Evolutionary conservation across 1,140 invertebrate species (phyloP), one percentile per base, ranked within the genome.

Genomic region (Aradophagus sp.): DNA sequence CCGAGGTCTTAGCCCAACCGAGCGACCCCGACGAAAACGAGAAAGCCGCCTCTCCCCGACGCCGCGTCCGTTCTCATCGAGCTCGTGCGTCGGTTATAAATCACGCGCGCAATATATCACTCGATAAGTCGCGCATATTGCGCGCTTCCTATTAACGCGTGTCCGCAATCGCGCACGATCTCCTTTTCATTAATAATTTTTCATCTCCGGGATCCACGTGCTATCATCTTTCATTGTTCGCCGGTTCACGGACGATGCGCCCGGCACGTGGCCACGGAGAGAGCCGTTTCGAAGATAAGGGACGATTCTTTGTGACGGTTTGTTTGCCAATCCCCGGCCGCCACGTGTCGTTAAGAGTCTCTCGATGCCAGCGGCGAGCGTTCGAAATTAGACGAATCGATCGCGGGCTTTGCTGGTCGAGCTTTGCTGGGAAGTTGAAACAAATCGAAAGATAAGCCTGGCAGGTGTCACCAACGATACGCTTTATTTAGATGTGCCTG

Each of bases 151-250:
- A 53, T 63, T 63, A 63, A 39, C 48, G 39, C 59, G 48, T 47
- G 59, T 63, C 39, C 36, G 48, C 32, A 53, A 63, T 53, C 61
- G 50, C 35, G 42, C 50, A 50, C 61, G 50, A 66, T 56, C 61
- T 55, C 26, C 36, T 34, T 42, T 55, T 66, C 61, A 56, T 66
- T 66, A 48, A 66, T 56, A 48, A 66, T 66, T 56, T n/a, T 66
- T 66, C 52, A 35, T 66, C 56, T 48, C 42, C 19, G 34, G 15
- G 34, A 48, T 66, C 50, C 23, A 16, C 20, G 26, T 17, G 41
- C 32, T 56, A 66, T 66, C 61, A 53, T 55, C 41, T 39, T 47
- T 12, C 31, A 47, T 56, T 56, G 61, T 66, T 65, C 41, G 26
- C 19, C 32, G n/a, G 13, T 45, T 41, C 39, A 35, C 14, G 19